Evolutionary conservation across 2,888 invertebrate genomes (phyloP), one percentile per base, ranked within the genome.

Genomic region (Elegia similella): DNA sequence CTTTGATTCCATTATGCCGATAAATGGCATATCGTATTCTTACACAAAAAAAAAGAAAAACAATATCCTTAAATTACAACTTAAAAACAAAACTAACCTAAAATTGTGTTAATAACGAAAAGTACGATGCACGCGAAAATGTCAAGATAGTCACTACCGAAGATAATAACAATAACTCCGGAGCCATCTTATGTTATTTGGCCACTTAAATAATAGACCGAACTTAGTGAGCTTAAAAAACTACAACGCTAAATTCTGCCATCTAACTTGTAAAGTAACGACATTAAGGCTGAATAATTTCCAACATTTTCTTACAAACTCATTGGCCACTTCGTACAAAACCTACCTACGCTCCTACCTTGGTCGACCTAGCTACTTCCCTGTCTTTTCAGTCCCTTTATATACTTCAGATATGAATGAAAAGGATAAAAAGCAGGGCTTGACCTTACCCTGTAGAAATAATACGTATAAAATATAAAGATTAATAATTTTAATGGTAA

Each of bases 351-450:
- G 59, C 59, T 68, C 76, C 79, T 76, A 78, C 68, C 76, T 74
- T 75, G 77, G 75, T 76, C 82, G 72, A 73, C 76, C 78, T 86
- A 86, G 66, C 79, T 84, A 81, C 76, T 70, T 87, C 88, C 88
- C 87, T 88, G 88, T 88, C 84, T 76, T 82, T 75, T 88, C 89
- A 88, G 86, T 88, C 81, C 88, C 78, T 80, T 76, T 68, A 68
- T 50, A 75, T 72, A 32, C 70, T 70, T 69, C 71, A 76, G 80
- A 85, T 85, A 86, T 85, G 76, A 84, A 77, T 78, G 69, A 75
- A 74, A 77, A 78, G 74, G 70, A 66, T 73, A 67, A 65, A 78
- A 81, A 79, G 66, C 67, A 77, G 80, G 82, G 80, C 62, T 48
- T 68, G 64, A 75, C 64, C 71, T 68, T 76, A 85, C 86, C 87